Percentiles rank a stretch among this genome's conserved stretches.
Conservation (phyloP, 1,140 invertebrate genomes). For the Ostrea denselamellosa region DNA sequence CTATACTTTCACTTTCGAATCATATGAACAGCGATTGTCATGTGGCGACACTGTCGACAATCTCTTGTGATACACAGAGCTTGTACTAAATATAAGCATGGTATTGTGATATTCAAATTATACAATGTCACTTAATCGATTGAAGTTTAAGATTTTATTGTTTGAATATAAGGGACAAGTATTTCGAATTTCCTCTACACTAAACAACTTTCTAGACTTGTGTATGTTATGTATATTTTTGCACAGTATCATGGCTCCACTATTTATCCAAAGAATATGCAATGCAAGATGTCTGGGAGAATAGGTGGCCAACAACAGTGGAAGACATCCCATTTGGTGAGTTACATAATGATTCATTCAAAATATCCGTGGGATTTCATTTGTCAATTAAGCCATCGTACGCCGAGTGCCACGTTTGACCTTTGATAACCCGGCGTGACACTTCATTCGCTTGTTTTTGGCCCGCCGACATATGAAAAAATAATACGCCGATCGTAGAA, state of each 20-base stretch:
- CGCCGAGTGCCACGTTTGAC: too few relatives aligned
- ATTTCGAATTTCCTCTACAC: neutral
- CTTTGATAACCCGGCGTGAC: too few relatives aligned
- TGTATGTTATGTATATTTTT: neutral
- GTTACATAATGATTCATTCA: neutral
- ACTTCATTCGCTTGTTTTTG: too few relatives aligned
- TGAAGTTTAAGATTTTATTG: neutral
- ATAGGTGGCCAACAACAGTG: constrained; percentile 3
- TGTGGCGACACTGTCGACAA: constrained; percentile 32
- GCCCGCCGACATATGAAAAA: too few relatives aligned
- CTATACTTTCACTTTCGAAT: constrained; percentile 1
- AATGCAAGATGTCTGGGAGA: neutral
- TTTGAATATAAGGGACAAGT: neutral
- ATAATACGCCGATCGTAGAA: too few relatives aligned
- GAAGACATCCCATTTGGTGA: neutral
- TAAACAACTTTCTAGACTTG: neutral
- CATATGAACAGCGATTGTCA: neutral
- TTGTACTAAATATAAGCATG: neutral
- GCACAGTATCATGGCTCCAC: neutral
- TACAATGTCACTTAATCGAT: neutral
- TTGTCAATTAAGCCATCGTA: too few relatives aligned
- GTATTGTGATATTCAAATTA: neutral
- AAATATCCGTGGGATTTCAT: too few relatives aligned
- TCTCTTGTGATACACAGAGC: neutral
- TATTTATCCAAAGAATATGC: neutral